Evolutionary conservation across 2,797 vertebrate genomes (phyloP), one percentile per base, ranked within the genome.

Genomic region (Dermochelys coriacea): DNA sequence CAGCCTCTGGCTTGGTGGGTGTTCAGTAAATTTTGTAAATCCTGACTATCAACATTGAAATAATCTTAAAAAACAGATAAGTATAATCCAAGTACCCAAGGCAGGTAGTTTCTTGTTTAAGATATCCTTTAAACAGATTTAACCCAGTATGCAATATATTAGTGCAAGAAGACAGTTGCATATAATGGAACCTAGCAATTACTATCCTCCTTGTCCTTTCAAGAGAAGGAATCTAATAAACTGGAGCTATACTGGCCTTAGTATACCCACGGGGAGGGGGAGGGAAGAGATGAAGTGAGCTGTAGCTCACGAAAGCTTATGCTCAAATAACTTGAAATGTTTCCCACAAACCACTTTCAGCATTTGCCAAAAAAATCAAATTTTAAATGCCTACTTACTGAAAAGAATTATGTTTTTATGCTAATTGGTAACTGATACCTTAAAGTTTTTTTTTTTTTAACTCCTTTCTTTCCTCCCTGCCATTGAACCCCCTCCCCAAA

Each of bases 301-400:
- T 41, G 41, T 41, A 41, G 41, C 41, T 41, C 41, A 41, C 41
- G 41, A 41, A 41, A 41, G 5, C 41, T 41, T 41, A 41, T 41
- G 41, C 41, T 41, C 41, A 41, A 41, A 41, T 41, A 41, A 0
- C 52, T 11, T 1, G 11, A 2, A 74, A n/a, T 41, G 1, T 23
- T 0, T 0, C 5, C 37, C 80, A 41, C 0, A 8, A 1, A 25
- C 0, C 21, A 11, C 2, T 0, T 81, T 12, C 1, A 1, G 1
- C 11, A 47, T 3, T 1, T 68, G 61, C 34, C 41, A 47, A n/a
- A n/a, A n/a, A n/a, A 75, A 45, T 68, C 61, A 47, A 45, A 45
- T 7, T 25, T 41, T 45, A 37, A 41, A 74, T 74, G 21, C 21
- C 68, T 37, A 37, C 21, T 75, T 27, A 47, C 23, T 45, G 68